Base-by-base conservation (phyloP, 2,888 invertebrate genomes). In the Hofmannophila pseudospretella region DNA sequence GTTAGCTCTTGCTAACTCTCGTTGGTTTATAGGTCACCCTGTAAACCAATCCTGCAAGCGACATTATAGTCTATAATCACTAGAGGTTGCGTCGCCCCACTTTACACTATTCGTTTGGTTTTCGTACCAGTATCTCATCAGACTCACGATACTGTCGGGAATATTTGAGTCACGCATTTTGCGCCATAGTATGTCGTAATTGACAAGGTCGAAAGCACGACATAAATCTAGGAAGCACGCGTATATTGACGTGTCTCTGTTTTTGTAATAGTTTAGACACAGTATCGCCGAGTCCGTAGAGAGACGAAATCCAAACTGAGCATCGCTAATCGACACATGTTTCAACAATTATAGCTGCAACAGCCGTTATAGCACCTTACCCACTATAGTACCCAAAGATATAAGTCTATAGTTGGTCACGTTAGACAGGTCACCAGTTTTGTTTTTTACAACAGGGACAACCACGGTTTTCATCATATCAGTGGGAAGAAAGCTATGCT, bases 291-390 rank as follows among this genome's bases (percentile, higher is more conserved):
- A 34, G 16, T 45, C 50, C 0, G 44, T 45, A 28, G 45, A 42
- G 30, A 45, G 26, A 33, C 44, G 41, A 28, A 44, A 49, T 29
- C 43, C 44, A 44, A 49, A 49, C 41, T 45, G 47, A 4, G 41
- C 42, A 11, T 45, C 42, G 13, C 39, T 29, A 9, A 45, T 19
- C 1, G 7, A 11, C 8, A 47, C 10, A 7, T 43, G 32, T 10
- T 23, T 16, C 8, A 14, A 20, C 2, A 44, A 9, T 5, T 38
- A 34, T 1, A 40, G 42, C 31, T 45, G 38, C 16, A 49, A 23
- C 12, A 47, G 14, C 7, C 38, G 34, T 11, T 51, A 43, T 4
- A 49, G n/a, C 9, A 49, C 32, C 27, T 46, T 47, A 1, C 43
- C 44, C 3, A 47, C 8, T 3, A 49, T 36, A 2, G 47, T 49